phyloP scores from a whole-genome alignment of 2,797 vertebrate species.

The Chromis chromis region DNA sequence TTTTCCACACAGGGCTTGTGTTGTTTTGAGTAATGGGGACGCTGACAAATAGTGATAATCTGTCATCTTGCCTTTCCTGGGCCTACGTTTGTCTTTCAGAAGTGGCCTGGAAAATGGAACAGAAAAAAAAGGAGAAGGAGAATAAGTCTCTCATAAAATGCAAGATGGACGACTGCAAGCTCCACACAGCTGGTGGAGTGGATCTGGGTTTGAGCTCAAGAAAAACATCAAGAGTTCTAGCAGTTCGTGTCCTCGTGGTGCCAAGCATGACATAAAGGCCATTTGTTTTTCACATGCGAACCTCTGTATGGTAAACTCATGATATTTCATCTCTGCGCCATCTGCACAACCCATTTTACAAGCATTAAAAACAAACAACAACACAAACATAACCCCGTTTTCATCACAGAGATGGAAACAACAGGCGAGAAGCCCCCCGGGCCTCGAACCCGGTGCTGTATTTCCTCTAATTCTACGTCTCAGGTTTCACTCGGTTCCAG shows the following conservation, averaged over 20 bases:
- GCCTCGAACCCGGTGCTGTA: constrained; percentile 17
- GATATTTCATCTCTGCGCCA: constrained; percentile 13
- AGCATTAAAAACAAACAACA: constrained; percentile 35
- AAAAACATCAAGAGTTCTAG: constrained; percentile 69
- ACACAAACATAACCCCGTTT: constrained; percentile 15
- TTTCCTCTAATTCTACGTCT: constrained; percentile 65
- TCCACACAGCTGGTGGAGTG: constrained; percentile 73
- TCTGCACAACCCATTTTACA: constrained; percentile 1
- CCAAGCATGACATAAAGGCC: constrained; percentile 78
- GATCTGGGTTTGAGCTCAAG: constrained; percentile 59
- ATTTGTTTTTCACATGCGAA: constrained; percentile 73
- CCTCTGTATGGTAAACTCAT: constrained; percentile 25
- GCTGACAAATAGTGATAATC: constrained; percentile 59
- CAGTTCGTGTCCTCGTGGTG: constrained; percentile 47
- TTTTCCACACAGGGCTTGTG: constrained; percentile 44
- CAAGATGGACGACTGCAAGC: constrained; percentile 67
- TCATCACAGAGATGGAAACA: constrained; percentile 23
- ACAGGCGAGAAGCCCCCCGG: constrained; percentile 25
- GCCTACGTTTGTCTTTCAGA: constrained; percentile 64
- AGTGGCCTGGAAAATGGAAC: constrained; percentile 63
- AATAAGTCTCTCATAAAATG: constrained; percentile 66
- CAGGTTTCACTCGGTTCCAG: constrained; percentile 74
- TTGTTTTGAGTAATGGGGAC: constrained; percentile 55
- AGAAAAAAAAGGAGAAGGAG: constrained; percentile 9
- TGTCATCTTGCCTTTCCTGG: constrained; percentile 58